Evolutionary conservation across 2,113 vertebrate species (phyloP).

Genomic region (chimpanzee (Pan troglodytes)): DNA sequence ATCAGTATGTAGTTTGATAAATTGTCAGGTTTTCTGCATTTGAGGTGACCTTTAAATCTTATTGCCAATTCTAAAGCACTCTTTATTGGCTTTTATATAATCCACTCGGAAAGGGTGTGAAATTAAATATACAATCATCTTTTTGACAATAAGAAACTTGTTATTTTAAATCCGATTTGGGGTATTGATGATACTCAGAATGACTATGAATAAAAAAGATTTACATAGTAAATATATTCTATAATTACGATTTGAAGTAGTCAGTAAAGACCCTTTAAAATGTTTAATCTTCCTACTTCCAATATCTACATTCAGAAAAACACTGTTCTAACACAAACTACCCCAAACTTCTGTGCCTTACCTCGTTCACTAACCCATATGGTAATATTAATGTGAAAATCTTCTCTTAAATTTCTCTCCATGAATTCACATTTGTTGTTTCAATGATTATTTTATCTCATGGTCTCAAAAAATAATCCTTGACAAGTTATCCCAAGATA

Average conservation of each 20-base stretch:
- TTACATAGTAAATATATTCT: neutral
- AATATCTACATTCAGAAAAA: neutral
- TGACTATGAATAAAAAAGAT: neutral
- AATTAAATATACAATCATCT: neutral
- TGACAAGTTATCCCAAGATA: neutral
- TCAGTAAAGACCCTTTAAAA: neutral
- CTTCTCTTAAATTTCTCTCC: neutral
- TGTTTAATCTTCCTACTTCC: neutral
- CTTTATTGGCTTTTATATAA: neutral
- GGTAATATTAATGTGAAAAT: neutral
- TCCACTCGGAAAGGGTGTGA: neutral
- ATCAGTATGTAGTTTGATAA: neutral
- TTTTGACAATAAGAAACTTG: neutral
- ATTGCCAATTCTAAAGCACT: neutral
- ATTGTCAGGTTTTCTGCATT: neutral
- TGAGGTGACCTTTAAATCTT: neutral
- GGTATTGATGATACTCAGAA: neutral
- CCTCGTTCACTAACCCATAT: neutral
- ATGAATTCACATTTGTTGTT: neutral
- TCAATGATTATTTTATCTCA: neutral
- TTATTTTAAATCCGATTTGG: neutral
- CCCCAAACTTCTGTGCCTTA: fast-evolving
- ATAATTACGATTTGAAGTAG: neutral
- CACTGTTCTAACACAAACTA: neutral
- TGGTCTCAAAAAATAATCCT: neutral